Evolutionary conservation across 2,888 invertebrate genomes (phyloP), one percentile per base, ranked within the genome.

Genomic region (Boloria selene): DNA sequence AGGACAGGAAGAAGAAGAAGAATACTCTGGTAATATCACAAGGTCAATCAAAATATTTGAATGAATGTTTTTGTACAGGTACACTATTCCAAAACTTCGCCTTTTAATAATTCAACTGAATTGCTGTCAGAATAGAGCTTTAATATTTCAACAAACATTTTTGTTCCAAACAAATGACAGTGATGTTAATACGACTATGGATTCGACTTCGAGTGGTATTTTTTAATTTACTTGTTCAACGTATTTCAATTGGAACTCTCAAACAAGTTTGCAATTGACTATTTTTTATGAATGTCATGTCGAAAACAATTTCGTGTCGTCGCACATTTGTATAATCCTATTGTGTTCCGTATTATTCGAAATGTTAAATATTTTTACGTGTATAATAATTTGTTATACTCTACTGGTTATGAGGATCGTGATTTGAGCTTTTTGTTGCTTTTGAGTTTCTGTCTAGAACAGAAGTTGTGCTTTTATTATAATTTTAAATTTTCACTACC

Each of bases 151-250:
- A 56, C 44, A 26, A 10, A 22, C 13, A 22, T 18, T 16, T 45
- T 56, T 45, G 18, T 44, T 55, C 3, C 22, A 54, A 54, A 6
- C 3, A 44, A 56, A 56, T 56, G 22, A n/a, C 16, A 59, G 10
- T 16, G 49, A 60, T 38, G 38, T 18, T 59, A 60, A 50, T 59
- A 49, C 50, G 17, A 50, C 14, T 2, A 44, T 55, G 55, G n/a
- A 44, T 55, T 55, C 42, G 44, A 56, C 44, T n/a, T 22, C 44
- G 55, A 13, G 45, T 16, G 26, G 22, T 45, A 44, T 50, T 50
- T 54, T 56, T 56, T 56, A 56, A 56, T 45, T 56, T 45, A 56
- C 56, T 56, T 16, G 45, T 26, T 26, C 56, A 22, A 56, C 18
- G 56, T 45, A 26, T 18, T 56, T 56, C 56, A 22, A 56, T 56